phyloP scores from a whole-genome alignment of 2,888 invertebrate species.

The Liopterus haemorrhoidalis region DNA sequence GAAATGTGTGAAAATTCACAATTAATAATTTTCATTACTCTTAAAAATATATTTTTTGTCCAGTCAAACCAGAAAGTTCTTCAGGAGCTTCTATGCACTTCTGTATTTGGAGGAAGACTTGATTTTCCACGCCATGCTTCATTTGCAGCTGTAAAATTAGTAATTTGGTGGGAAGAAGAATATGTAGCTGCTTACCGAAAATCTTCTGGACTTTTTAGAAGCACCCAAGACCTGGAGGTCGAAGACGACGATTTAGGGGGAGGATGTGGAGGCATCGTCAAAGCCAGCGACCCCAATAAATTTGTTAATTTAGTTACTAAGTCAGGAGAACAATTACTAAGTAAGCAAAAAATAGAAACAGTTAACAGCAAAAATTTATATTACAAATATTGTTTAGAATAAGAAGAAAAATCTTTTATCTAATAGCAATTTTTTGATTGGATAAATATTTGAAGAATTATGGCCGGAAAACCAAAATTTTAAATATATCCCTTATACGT shows the following conservation, averaged over 20 bases:
- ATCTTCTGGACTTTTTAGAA: conserved; percentile 51
- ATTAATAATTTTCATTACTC: too few relatives aligned
- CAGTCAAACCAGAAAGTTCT: conserved; percentile 68
- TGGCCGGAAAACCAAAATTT: too few relatives aligned
- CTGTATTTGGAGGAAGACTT: conserved; percentile 73
- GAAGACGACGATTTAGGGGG: conserved; percentile 45
- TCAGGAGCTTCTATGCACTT: conserved; percentile 70
- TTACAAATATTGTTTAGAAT: too few relatives aligned
- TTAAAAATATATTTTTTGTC: conserved; percentile 9
- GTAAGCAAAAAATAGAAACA: conserved; percentile 42
- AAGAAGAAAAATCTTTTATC: too few relatives aligned
- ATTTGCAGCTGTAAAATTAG: conserved; percentile 76
- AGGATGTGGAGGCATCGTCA: conserved; percentile 56
- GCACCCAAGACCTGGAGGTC: conserved; percentile 46
- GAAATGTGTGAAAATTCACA: too few relatives aligned
- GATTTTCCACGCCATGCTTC: conserved; percentile 80
- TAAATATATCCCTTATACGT: too few relatives aligned
- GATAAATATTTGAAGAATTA: too few relatives aligned
- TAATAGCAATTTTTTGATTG: too few relatives aligned
- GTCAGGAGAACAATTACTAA: conserved; percentile 64
- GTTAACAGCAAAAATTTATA: too few relatives aligned
- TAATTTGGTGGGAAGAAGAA: conserved; percentile 83
- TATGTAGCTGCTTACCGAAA: conserved; percentile 69
- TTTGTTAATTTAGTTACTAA: conserved; percentile 66
- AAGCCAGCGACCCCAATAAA: conserved; percentile 70